Evolutionary conservation across 2,888 invertebrate species (phyloP).

Genomic region (Monochamus alternatus): DNA sequence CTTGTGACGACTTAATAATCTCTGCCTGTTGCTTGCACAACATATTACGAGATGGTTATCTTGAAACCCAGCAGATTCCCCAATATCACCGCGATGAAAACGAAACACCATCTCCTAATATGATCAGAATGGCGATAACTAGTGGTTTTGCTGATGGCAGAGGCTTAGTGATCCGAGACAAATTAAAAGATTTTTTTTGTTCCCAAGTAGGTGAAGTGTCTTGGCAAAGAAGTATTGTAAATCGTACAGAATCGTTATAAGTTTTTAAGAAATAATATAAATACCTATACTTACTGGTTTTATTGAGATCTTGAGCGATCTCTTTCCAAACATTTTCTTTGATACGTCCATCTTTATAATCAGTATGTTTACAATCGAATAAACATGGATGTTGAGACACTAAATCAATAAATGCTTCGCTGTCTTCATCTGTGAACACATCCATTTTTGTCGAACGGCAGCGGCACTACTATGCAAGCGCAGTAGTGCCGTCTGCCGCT

Average conservation of each 20-base stretch:
- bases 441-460: neutral
- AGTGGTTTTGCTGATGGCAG: no score
- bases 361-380: neutral
- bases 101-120: no score
- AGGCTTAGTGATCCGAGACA: no score
- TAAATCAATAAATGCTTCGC: neutral
- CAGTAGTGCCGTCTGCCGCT: neutral
- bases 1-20: no score
- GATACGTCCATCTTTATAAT: neutral
- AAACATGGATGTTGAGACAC: neutral
- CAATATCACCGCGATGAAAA: no score
- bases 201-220: no score
- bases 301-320: neutral
- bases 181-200: no score
- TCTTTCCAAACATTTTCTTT: neutral
- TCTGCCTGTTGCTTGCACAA: no score
- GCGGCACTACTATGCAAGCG: neutral
- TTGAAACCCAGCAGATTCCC: no score
- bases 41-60: no score
- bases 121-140: no score
- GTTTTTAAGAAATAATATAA: neutral
- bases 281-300: neutral
- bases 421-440: neutral
- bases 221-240: no score
- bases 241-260: neutral